Evolutionary conservation across 2,113 vertebrate species (phyloP).

Genomic region (Onychorhynchus coronatus): DNA sequence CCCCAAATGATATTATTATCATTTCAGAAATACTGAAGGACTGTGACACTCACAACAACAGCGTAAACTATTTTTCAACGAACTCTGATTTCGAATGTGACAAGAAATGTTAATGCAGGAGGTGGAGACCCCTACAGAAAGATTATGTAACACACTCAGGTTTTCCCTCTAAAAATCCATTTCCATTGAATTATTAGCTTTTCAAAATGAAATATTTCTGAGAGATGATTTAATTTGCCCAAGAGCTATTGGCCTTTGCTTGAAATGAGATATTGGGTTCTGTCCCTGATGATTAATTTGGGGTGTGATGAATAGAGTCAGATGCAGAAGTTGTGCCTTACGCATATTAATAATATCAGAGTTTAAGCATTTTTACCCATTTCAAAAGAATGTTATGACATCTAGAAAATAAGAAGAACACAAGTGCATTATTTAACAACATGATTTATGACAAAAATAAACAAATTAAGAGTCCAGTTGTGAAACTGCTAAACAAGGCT

Average conservation of each 20-base stretch:
- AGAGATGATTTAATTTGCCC: slow-evolving; percentile 73
- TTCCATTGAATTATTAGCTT: slow-evolving; percentile 72
- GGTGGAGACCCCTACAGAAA: slow-evolving; percentile 22
- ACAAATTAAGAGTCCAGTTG: background rate
- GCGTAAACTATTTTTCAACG: slow-evolving; percentile 27
- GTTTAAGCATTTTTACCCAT: slow-evolving; percentile 11
- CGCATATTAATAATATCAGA: slow-evolving; percentile 51
- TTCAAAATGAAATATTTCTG: slow-evolving; percentile 69
- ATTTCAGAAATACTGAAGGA: background rate
- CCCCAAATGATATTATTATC: background rate
- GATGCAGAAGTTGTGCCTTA: slow-evolving; percentile 49
- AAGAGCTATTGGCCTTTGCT: slow-evolving; percentile 61
- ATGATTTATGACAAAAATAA: slow-evolving; percentile 26
- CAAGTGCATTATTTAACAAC: background rate
- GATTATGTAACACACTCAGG: slow-evolving; percentile 49
- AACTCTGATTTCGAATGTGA: slow-evolving; percentile 41
- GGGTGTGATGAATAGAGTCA: slow-evolving; percentile 60
- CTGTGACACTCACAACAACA: slow-evolving; percentile 8
- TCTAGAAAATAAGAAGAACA: background rate
- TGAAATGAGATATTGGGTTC: slow-evolving; percentile 58
- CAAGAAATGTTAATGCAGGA: slow-evolving; percentile 28
- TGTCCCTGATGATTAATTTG: slow-evolving; percentile 71
- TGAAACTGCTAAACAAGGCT: background rate
- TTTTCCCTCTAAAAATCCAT: slow-evolving; percentile 65
- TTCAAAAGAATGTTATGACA: background rate